Base-by-base conservation (phyloP, 2,888 invertebrate genomes). In the Alviniconcha strummeri region DNA sequence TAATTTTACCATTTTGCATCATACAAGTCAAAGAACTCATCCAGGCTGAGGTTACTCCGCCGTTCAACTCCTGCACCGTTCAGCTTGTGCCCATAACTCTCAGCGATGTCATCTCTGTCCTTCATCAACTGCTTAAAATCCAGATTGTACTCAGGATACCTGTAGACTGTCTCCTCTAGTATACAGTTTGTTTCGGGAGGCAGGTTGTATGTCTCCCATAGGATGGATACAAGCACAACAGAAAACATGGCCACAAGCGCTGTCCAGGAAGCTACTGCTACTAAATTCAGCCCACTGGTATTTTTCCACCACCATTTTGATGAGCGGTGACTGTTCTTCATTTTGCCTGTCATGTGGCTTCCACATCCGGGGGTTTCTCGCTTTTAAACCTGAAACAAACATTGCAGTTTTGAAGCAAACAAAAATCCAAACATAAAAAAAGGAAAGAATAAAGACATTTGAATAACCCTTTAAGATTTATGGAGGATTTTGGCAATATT, bases 1-100 rank as follows among this genome's bases (percentile, higher is more conserved):
- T 36, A 55, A 67, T 13, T 89, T 85, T 86, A 93, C 93, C 93
- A 93, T 88, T 93, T 93, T 54, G 90, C 91, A 88, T 93, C 93
- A 87, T 93, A 93, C 17, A 92, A 87, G 84, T 93, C 92, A 83
- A 88, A 87, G 88, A 92, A 93, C 85, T 93, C 93, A 76, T 91
- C 86, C 17, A 93, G 83, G 7, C 89, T 88, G 55, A 93, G 87
- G 8, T 88, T 84, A 0, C 86, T 88, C 60, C 93, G 83, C 72
- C 90, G 89, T 81, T 93, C 93, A 7, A 93, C 88, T 13, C 88
- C 89, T 52, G 54, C 19, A 19, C 60, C 36, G 60, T 85, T 87
- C 77, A 88, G 88, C 17, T 77, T 64, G 80, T 82, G 89, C 5
- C 83, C 84, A 86, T 92, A 92, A 56, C 89, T 82, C 80, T 88